Base-by-base conservation (phyloP, 37 sponge, comb jelly and placozoan genomes). In the Lycopodina hypogea region DNA sequence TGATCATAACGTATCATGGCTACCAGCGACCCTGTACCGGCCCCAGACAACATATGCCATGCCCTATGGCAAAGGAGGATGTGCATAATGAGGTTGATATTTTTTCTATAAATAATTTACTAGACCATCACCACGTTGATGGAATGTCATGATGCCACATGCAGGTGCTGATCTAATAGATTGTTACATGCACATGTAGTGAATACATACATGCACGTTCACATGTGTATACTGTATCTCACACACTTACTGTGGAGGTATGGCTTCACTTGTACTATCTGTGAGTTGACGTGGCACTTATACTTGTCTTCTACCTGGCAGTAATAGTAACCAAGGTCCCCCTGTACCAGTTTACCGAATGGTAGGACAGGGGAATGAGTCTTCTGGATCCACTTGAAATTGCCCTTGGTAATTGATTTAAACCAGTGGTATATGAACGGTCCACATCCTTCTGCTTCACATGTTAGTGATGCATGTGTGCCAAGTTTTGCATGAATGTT, bases 271-370 rank as follows among this genome's bases (percentile, higher is more conserved):
- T 65, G 34, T 34, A 32, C 66, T 4, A 65, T 4, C 11, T 34
- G 30, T 3, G 84, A 83, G 0, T 45, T 30, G 50, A 73, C 58
- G 45, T 33, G 51, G 21, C n/a, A n/a, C n/a, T 78, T 8, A 26
- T 35, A 21, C 22, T 53, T 12, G 51, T 71, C 33, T 19, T 78
- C 32, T 2, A 79, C 86, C 42, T 78, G 86, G 39, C 86, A 85
- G 6, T 22, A 23, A 24, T 85, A 85, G 41, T 78, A 85, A 19
- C 86, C 86, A 21, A 58, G 8, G 74, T 85, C 33, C n/a, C 60
- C 23, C 40, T 45, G 36, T 0, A 23, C 41, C 6, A 78, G 68
- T 9, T 39, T 15, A 17, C 62, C 21, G 40, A 85, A 73, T 1
- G 41, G 1, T 32, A 79, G 45, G 22, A 53, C 21, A 38, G 57